These are phyloP conservation scores for Coelopa frigida DNA, from an alignment of 1,140 invertebrate genomes.

Conservation along the genomic window DNA sequence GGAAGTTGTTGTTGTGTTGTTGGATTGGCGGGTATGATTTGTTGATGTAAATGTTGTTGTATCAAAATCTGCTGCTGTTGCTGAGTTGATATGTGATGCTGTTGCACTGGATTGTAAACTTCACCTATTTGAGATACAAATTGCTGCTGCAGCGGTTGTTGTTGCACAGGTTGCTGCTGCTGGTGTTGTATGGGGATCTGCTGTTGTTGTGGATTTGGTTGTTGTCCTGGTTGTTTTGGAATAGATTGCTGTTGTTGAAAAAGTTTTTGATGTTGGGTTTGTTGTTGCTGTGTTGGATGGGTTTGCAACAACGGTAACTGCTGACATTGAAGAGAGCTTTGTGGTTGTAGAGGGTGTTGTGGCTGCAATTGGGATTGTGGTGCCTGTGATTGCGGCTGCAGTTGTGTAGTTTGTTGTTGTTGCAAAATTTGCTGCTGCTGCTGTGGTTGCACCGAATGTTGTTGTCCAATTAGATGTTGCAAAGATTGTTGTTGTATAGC, in stretches of 20 bases:
- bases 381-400: conserved; percentile 5
- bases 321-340: conserved; percentile 18
- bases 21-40: conserved; percentile 4
- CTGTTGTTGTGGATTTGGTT: conserved; percentile 19
- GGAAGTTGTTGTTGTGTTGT: too few relatives aligned
- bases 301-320: conserved; percentile 4
- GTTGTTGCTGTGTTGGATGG: conserved; percentile 14
- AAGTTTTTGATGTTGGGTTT: conserved; percentile 19
- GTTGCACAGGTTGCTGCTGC: conserved; percentile 11
- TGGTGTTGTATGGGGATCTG: neutral
- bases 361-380: conserved; percentile 16
- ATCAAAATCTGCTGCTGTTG: conserved; percentile 1
- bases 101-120: conserved; percentile 16
- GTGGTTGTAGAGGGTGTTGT: conserved; percentile 11
- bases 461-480: conserved; percentile 10
- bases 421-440: conserved; percentile 23
- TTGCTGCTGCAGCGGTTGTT: conserved; percentile 11
- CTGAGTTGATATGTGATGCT: neutral
- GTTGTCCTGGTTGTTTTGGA: conserved; percentile 23
- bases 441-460: conserved; percentile 25
- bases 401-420: conserved; percentile 26
- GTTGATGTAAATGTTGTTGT: conserved; percentile 16
- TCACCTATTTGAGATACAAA: conserved; percentile 11
- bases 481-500: neutral
- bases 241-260: conserved; percentile 18